These are phyloP conservation scores for Paracentrotus lividus DNA, from an alignment of 53 echinoderm and acorn worm species.

Conservation along the genomic window DNA sequence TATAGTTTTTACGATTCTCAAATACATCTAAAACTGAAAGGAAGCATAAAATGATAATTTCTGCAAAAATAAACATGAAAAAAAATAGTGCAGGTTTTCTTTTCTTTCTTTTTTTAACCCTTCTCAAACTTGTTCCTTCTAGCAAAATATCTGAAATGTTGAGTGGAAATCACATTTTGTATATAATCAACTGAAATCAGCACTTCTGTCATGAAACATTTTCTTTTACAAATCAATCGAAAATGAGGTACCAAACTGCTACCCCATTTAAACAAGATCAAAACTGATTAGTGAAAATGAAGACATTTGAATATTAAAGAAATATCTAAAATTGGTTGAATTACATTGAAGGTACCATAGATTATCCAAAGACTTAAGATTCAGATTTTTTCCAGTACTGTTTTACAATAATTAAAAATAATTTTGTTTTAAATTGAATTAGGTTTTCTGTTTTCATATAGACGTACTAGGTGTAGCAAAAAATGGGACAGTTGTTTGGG, in stretches of 20 bases:
- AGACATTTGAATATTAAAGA: neutral
- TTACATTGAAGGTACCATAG: neutral
- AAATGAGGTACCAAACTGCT: neutral
- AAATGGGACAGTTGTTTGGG: neutral
- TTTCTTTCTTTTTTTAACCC: neutral
- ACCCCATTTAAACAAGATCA: neutral
- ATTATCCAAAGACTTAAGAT: neutral
- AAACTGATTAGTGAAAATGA: neutral
- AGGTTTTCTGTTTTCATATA: neutral
- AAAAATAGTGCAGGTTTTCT: neutral
- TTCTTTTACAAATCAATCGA: neutral
- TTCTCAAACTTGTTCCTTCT: neutral
- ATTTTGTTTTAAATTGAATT: neutral
- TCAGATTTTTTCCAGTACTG: slow-evolving; percentile 13
- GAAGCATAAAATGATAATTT: slow-evolving; percentile 34
- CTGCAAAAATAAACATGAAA: neutral
- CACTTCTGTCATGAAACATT: neutral
- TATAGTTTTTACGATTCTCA: neutral
- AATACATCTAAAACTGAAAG: slow-evolving; percentile 6
- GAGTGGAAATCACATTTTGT: neutral
- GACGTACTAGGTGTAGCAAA: neutral
- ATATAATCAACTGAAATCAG: neutral
- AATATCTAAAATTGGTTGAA: neutral
- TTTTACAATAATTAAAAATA: neutral
- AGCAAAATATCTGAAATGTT: neutral